Conservation (phyloP, 2,797 vertebrate species). For the Lacerta viridis region DNA sequence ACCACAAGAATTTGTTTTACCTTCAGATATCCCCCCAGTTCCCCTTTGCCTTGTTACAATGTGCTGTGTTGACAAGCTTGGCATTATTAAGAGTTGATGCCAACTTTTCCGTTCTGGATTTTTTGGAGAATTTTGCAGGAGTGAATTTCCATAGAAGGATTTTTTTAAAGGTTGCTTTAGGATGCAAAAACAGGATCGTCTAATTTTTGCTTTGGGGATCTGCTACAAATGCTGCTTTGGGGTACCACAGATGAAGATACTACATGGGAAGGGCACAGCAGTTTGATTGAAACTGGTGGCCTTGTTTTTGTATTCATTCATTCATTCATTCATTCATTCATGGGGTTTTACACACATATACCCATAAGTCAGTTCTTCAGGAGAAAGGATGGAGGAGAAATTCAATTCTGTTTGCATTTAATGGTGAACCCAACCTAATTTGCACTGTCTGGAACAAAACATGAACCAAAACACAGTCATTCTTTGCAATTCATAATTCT, state of each 20-base stretch:
- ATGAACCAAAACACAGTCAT: no score
- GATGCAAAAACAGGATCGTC: background rate
- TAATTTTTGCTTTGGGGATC: background rate
- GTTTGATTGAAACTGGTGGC: no score
- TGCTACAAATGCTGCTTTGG: background rate
- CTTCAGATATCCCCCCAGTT: background rate
- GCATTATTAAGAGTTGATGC: background rate
- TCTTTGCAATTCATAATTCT: no score
- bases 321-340: no score
- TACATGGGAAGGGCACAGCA: background rate
- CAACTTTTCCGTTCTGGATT: background rate
- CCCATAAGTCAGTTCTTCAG: no score
- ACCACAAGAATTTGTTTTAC: slow-evolving; percentile 22
- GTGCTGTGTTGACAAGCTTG: background rate
- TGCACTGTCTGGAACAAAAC: no score
- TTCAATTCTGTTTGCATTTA: no score
- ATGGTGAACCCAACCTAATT: no score
- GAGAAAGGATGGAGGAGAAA: no score
- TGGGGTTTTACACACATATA: no score
- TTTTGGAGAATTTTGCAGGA: background rate
- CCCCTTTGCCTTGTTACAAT: slow-evolving; percentile 23
- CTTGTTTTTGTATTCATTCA: no score
- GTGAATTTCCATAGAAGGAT: background rate
- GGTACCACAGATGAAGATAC: background rate
- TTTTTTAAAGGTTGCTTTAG: background rate